Evolutionary conservation across 2,797 vertebrate species (phyloP), one percentile per base, ranked within the genome.

Genomic region (Semotilus atromaculatus): DNA sequence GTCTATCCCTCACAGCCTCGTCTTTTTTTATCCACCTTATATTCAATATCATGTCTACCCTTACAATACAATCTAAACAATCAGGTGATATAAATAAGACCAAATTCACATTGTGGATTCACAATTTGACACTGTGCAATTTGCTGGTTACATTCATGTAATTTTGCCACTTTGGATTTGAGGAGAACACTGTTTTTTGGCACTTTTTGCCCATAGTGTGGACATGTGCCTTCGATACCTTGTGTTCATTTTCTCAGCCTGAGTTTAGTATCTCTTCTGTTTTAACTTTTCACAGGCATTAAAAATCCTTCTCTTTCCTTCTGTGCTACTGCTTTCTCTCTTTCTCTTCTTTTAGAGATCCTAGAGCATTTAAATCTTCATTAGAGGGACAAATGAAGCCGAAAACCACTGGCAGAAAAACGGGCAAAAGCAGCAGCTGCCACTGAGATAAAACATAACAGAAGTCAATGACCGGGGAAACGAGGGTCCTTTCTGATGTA

Each of bases 311-410:
- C 51, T 51, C 66, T 58, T 31, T 38, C 64, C 80, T 70, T 18
- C 53, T 81, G 58, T 51, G 38, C 51, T 67, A 19, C 62, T 5
- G 43, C 16, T 36, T 60, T 76, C 19, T 82, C 64, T 66, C 68
- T 88, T 86, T 67, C 88, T 91, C 70, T 86, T 82, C 88, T 90
- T 87, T 91, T 91, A 90, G 90, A 89, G 87, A 90, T 90, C 87
- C 88, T 43, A 76, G 90, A 90, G 93, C 91, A 93, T 95, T 94
- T 95, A 94, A 95, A 95, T 95, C 95, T 95, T 95, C 94, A 95
- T 96, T 96, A 95, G 91, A 88, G 90, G 83, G 89, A 91, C 93
- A 96, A 95, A 95, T 95, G 94, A 94, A 95, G 94, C 93, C 93
- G 92, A 95, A 95, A 95, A 95, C 91, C 91, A 95, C 91, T 94